Evolutionary conservation across 53 echinoderm and acorn worm genomes (phyloP).

Genomic region (Zoroaster sp.): DNA sequence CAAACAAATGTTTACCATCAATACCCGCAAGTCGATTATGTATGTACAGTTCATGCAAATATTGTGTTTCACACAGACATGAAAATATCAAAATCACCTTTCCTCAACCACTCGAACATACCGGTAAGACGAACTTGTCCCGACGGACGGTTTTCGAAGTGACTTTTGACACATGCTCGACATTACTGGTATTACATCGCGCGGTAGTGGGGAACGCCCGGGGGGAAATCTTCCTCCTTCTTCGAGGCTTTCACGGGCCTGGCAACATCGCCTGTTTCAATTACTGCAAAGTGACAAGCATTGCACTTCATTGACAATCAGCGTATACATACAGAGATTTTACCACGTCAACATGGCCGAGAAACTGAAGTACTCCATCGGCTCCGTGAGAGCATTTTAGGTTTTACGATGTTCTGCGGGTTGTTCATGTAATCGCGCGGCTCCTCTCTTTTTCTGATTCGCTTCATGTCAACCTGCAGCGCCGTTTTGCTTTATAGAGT

Average conservation of each 20-base stretch:
- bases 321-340: neutral
- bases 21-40: neutral
- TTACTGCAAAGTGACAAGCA: slow-evolving; percentile 41
- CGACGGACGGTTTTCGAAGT: neutral
- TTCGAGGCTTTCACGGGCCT: neutral
- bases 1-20: neutral
- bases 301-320: slow-evolving; percentile 5
- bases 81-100: neutral
- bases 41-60: neutral
- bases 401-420: neutral
- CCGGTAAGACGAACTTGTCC: neutral
- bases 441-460: neutral
- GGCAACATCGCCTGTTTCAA: slow-evolving; percentile 40
- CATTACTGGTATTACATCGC: neutral
- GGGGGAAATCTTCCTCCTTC: neutral
- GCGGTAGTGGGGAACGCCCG: neutral
- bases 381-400: neutral
- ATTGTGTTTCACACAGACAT: neutral
- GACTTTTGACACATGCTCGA: slow-evolving; percentile 5
- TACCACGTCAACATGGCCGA: neutral
- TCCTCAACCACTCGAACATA: neutral
- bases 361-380: neutral
- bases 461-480: neutral
- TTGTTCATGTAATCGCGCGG: neutral
- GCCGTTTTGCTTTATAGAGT: neutral